phyloP scores from a whole-genome alignment of 2,797 vertebrate genomes.

The Myripristis jacobus region DNA sequence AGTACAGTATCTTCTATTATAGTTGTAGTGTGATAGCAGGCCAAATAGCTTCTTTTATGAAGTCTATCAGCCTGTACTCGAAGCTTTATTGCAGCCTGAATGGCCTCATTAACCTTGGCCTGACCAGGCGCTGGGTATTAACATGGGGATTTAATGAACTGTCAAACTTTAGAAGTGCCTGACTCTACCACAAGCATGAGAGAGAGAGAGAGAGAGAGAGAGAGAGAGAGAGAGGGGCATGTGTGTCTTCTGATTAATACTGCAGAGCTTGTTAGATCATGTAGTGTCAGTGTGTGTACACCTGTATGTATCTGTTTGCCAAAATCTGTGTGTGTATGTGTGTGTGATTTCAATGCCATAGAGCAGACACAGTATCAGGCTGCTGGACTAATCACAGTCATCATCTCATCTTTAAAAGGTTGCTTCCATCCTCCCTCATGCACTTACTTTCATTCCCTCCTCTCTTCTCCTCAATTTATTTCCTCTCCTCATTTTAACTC shows the following conservation, averaged over 20 bases:
- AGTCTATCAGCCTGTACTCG: slow-evolving; percentile 31
- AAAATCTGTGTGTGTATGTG: not conserved
- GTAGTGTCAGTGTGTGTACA: not conserved
- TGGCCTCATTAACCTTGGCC: slow-evolving; percentile 64
- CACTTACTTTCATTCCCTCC: not conserved
- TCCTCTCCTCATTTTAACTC: not conserved
- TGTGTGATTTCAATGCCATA: too few species aligned
- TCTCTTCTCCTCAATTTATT: too few species aligned
- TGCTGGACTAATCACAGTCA: slow-evolving; percentile 4
- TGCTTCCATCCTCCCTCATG: not conserved
- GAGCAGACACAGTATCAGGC: slow-evolving; percentile 11
- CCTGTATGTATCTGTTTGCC: not conserved
- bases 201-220: too few species aligned
- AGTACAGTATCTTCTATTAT: not conserved
- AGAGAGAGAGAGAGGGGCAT: too few species aligned
- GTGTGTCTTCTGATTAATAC: not conserved
- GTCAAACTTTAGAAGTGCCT: slow-evolving; percentile 41
- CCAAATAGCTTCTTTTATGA: slow-evolving; percentile 47
- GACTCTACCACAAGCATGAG: not conserved
- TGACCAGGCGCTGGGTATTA: slow-evolving; percentile 29
- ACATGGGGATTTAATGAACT: slow-evolving; percentile 59
- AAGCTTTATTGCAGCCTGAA: slow-evolving; percentile 45
- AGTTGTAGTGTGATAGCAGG: not conserved
- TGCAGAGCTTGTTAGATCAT: slow-evolving; percentile 15
- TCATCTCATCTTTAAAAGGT: slow-evolving; percentile 21